Evolutionary conservation across 1,140 invertebrate species (phyloP).

Genomic region (Plodia interpunctella): DNA sequence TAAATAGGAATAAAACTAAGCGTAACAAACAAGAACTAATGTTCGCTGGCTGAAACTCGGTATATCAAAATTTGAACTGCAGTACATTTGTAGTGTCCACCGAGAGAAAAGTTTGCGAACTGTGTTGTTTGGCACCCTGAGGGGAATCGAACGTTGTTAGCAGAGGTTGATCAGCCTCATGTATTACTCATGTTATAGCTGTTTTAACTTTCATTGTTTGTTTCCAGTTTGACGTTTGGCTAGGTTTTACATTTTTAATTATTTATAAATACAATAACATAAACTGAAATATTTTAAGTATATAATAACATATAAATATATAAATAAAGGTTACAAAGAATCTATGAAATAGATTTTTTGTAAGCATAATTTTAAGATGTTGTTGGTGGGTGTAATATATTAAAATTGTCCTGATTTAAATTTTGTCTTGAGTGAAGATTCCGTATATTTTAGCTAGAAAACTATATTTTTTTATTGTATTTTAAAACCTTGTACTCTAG

Average conservation of each 20-base stretch:
- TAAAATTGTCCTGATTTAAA: no score
- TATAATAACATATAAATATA: no score
- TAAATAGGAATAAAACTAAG: neutral
- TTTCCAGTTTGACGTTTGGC: neutral
- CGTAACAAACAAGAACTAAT: constrained; percentile 4
- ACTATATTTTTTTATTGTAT: no score
- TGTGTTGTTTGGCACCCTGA: constrained; percentile 1
- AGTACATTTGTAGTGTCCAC: constrained; percentile 4
- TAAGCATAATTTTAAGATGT: no score
- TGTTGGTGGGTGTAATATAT: no score
- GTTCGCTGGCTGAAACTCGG: neutral
- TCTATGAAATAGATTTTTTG: no score
- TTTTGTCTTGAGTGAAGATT: no score
- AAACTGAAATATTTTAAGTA: no score
- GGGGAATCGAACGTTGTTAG: neutral
- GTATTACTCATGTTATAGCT: neutral
- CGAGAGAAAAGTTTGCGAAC: neutral
- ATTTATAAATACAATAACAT: no score
- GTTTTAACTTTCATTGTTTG: neutral
- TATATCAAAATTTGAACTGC: constrained; percentile 7
- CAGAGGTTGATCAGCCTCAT: constrained; percentile 1
- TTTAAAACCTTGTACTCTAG: no score
- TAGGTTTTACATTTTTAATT: neutral
- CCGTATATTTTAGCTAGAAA: no score
- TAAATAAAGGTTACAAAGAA: no score